These are phyloP conservation scores for Acanthurus leucopareius DNA, from an alignment of 2,797 vertebrate species.

Conservation along the genomic window DNA sequence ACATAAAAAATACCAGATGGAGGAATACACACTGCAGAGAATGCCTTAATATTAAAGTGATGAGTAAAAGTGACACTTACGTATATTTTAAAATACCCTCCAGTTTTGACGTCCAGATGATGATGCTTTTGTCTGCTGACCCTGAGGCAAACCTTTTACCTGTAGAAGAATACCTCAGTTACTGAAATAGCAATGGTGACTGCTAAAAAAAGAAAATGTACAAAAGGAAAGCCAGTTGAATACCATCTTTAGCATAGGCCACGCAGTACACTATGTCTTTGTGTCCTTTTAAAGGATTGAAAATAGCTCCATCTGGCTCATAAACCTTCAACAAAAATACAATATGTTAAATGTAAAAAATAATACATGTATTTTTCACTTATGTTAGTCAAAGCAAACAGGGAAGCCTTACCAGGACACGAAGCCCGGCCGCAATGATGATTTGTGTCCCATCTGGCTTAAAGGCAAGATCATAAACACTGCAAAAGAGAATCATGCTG, in stretches of 20 bases:
- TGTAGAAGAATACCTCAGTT: constrained; percentile 69
- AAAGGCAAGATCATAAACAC: constrained; percentile 97
- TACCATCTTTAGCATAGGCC: constrained; percentile 98
- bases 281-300: constrained; percentile 96
- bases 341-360: background rate
- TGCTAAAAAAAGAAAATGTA: background rate
- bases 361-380: constrained; percentile 7
- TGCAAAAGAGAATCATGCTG: constrained; percentile 62
- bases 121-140: constrained; percentile 98
- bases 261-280: constrained; percentile 98
- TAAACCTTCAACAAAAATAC: constrained; percentile 88
- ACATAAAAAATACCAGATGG: background rate
- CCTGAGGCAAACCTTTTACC: constrained; percentile 98
- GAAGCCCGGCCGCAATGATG: constrained; percentile 95
- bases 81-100: constrained; percentile 99
- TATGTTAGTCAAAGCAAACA: constrained; percentile 18
- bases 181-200: constrained; percentile 11
- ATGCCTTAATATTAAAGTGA: background rate
- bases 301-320: constrained; percentile 94
- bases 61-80: constrained; percentile 84
- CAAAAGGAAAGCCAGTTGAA: constrained; percentile 33
- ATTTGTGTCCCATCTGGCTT: constrained; percentile 97
- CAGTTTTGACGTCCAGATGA: constrained; percentile 98
- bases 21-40: background rate
- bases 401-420: constrained; percentile 90